Evolutionary conservation across 2,888 invertebrate genomes (phyloP), one percentile per base, ranked within the genome.

Genomic region (Pachydiplax longipennis): DNA sequence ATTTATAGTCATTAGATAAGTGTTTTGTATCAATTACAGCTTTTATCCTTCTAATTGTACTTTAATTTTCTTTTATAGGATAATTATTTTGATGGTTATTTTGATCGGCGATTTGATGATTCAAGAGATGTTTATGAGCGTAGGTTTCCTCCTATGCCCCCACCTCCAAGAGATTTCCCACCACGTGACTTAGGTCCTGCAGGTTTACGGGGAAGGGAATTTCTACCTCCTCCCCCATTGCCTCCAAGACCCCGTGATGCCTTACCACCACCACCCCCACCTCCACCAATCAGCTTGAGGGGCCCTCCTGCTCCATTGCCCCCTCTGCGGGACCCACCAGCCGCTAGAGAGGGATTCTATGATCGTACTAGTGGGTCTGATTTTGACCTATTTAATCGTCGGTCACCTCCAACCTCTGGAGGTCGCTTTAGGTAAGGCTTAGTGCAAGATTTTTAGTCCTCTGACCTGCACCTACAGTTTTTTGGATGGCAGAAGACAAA

Each of bases 301-400:
- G 94, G 95, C 93, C 95, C 95, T 93, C 95, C 95, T 95, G 95
- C 96, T 93, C 95, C 97, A 92, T 95, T 96, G 95, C 95, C 87
- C 37, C 87, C 87, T 31, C 87, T 87, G 12, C 58, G 87, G 40
- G 87, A 87, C 65, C 40, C 96, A 92, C 94, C 95, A 40, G 95
- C 96, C 95, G 94, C 91, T 25, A 40, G 91, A 35, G 91, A 91
- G 13, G 80, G 65, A 13, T 91, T 90, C 81, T 90, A 95, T 94
- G 94, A 96, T 95, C 95, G 95, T 91, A 35, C 87, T 40, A 94
- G 95, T 61, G 94, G 94, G 93, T 93, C 93, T 91, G 95, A 97
- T 94, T 97, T 97, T 94, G 95, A 96, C 92, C 97, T 97, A 96
- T 97, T 97, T 94, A 97, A 97, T 94, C 95, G 98, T 92, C 95